A percentile compares a stretch with the other conserved stretches of the same genome.
Evolutionary conservation across 2,797 vertebrate genomes (phyloP).

Genomic region (Anas acuta): DNA sequence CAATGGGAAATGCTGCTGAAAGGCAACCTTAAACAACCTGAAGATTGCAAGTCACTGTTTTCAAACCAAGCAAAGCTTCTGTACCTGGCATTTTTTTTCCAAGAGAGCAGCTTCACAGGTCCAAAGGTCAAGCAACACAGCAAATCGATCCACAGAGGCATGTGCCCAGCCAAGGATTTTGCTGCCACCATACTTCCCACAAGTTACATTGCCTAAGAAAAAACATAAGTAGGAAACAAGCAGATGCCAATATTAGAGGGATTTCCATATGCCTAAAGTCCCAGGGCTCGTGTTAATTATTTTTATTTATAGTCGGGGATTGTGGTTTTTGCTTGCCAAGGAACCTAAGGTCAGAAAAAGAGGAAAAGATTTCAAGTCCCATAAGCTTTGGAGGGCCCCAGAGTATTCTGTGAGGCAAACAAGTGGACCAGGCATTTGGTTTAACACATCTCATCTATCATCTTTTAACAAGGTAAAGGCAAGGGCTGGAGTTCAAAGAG

Average conservation of each 20-base stretch:
- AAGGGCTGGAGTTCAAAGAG: not conserved
- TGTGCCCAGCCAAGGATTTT: constrained; percentile 52
- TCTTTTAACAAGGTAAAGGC: not conserved
- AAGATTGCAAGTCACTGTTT: not conserved
- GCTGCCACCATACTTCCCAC: not conserved
- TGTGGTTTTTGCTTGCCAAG: not conserved
- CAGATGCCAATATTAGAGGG: not conserved
- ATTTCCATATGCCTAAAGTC: not conserved
- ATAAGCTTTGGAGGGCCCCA: not conserved
- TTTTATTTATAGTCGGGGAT: not conserved
- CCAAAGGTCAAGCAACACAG: constrained; percentile 82
- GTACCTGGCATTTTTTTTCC: constrained; percentile 80
- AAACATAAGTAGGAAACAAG: not conserved
- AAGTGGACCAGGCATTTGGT: not conserved
- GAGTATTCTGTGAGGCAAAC: not conserved
- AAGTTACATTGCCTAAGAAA: constrained; percentile 20
- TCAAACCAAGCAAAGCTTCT: not conserved
- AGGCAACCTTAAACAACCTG: not conserved
- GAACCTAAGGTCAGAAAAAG: not conserved
- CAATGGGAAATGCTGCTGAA: not conserved
- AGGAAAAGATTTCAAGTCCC: not conserved
- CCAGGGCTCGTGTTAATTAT: not conserved
- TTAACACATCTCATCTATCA: not conserved
- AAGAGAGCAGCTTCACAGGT: constrained; percentile 78
- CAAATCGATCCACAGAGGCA: constrained; percentile 70